Evolutionary conservation across 2,888 invertebrate species (phyloP).

Genomic region (Drosophila meridionalis): DNA sequence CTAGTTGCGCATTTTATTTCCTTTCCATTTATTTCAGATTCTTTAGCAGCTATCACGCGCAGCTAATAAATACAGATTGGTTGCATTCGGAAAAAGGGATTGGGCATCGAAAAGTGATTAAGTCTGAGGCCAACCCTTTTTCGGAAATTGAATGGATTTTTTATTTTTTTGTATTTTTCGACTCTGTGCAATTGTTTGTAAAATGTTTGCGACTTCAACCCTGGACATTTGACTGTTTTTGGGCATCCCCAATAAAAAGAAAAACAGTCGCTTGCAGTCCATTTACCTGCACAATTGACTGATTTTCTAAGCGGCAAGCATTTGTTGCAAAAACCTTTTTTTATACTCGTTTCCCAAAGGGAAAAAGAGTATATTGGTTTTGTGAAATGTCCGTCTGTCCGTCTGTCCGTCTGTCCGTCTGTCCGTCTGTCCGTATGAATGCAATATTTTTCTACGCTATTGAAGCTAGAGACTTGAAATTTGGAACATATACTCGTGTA

Average conservation of each 20-base stretch:
- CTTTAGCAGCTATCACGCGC: constrained; percentile 80
- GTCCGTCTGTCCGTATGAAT: too few relatives aligned
- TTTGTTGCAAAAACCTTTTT: constrained; percentile 14
- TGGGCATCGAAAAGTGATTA: constrained; percentile 79
- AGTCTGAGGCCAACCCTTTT: constrained; percentile 67
- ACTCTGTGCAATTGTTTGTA: constrained; percentile 72
- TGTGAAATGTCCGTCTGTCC: too few relatives aligned
- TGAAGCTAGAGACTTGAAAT: too few relatives aligned
- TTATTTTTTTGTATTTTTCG: constrained; percentile 39
- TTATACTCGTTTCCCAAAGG: too few relatives aligned
- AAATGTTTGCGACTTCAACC: constrained; percentile 62
- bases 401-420: too few relatives aligned
- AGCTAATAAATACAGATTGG: constrained; percentile 81
- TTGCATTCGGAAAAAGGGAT: constrained; percentile 63
- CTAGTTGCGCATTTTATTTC: not conserved
- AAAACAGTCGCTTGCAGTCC: constrained; percentile 80
- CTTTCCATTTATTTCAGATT: constrained; percentile 18
- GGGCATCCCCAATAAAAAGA: constrained; percentile 24
- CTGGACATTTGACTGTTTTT: constrained; percentile 30
- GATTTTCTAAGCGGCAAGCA: constrained; percentile 79
- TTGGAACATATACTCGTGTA: too few relatives aligned
- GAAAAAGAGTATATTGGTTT: too few relatives aligned
- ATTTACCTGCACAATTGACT: constrained; percentile 84
- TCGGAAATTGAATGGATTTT: constrained; percentile 39
- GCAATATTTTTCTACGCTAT: too few relatives aligned